Base-by-base conservation (phyloP, 2,888 invertebrate species). In the Rotaria macrura region DNA sequence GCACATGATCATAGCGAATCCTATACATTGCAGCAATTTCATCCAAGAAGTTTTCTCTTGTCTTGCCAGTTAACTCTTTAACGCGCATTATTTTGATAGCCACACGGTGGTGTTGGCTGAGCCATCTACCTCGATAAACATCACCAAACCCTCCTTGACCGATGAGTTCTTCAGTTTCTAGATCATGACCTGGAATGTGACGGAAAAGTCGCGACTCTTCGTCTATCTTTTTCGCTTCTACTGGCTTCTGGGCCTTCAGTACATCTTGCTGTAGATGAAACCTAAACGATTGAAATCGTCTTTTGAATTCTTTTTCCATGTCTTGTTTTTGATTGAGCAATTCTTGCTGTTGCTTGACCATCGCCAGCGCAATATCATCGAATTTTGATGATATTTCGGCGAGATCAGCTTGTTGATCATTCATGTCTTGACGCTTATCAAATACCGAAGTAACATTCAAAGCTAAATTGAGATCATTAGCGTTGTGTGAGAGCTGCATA, bases 81-180 rank as follows among this genome's bases (percentile, higher is more conserved):
- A 79, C 43, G 43, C 79, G 79, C 25, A 79, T 43, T 43, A 12
- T 12, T 43, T 79, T 79, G 6, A 79, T 79, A 5, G 79, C 79
- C 23, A 79, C 79, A 0, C n/a, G 43, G 34, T 79, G 79, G 17
- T 25, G 79, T 43, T 43, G 79, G n/a, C 79, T 79, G 23, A 79
- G 79, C 79, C 79, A 79, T n/a, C 2, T 43, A 10, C 79, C 79
- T 3, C 23, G 38, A 79, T 79, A 40, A 20, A 79, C 79, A 79
- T 79, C 79, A n/a, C 43, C 79, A n/a, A 79, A 79, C 12, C 40
- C 79, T 79, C 79, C 79, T 79, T 79, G 40, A 43, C 79, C 79
- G 43, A 79, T 79, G 10, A 5, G 23, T 14, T 79, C 43, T 79
- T 79, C 40, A 79, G 0, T 17, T 12, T 25, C 9, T 43, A 79